These are phyloP conservation scores for Nannobrachium achirus DNA, from an alignment of 2,113 vertebrate genomes.

Conservation along the genomic window DNA sequence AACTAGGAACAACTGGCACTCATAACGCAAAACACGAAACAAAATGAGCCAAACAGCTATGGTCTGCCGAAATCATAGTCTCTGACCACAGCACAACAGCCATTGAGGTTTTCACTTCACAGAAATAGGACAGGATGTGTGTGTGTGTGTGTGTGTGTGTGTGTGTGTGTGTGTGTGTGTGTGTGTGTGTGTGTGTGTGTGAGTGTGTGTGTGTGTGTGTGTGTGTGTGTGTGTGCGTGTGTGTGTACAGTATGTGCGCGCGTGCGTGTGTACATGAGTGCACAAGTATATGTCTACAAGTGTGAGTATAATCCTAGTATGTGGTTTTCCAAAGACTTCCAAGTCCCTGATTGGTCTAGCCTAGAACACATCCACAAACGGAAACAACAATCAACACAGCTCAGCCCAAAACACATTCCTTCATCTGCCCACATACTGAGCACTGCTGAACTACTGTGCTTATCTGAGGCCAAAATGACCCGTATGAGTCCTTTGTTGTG, in stretches of 20 bases:
- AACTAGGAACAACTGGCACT: slow-evolving; percentile 61
- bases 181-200: slow-evolving; percentile 4
- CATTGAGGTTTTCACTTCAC: slow-evolving; percentile 48
- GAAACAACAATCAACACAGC: slow-evolving; percentile 65
- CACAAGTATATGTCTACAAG: too few relatives aligned
- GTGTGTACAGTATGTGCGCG: neutral
- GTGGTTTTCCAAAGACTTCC: slow-evolving; percentile 48
- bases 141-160: neutral
- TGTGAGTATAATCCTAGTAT: slow-evolving; percentile 20
- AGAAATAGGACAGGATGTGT: slow-evolving; percentile 45
- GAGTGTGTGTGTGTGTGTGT: neutral
- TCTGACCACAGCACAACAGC: slow-evolving; percentile 19
- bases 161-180: neutral
- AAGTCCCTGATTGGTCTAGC: slow-evolving; percentile 24
- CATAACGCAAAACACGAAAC: slow-evolving; percentile 54
- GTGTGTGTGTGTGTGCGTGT: neutral
- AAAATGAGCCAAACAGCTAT: slow-evolving; percentile 50
- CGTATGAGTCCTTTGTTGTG: slow-evolving; percentile 44
- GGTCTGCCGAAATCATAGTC: slow-evolving; percentile 37
- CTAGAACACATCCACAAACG: slow-evolving; percentile 43
- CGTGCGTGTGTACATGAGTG: neutral
- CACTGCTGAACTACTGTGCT: slow-evolving; percentile 2
- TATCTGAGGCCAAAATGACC: slow-evolving; percentile 28
- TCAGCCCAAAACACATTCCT: slow-evolving; percentile 57
- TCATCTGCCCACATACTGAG: slow-evolving; percentile 28